Conservation (phyloP, 2,888 invertebrate genomes). For the Drosophila niveifrons region DNA sequence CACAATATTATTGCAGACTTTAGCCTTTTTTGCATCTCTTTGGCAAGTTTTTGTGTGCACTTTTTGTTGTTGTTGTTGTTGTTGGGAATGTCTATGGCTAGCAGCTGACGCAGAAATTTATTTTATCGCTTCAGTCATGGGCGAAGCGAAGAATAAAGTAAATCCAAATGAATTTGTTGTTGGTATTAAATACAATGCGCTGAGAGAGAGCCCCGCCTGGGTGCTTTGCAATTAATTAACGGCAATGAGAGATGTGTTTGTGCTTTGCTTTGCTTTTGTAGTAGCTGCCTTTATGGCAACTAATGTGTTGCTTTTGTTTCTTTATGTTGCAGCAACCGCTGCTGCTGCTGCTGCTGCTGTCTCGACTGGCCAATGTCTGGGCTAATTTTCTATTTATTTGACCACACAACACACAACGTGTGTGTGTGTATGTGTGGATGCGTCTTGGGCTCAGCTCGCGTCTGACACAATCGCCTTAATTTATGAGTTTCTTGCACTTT, state of each 20-base stretch:
- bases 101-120: slow-evolving; percentile 47
- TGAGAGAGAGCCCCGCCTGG: slow-evolving; percentile 57
- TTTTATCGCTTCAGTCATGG: slow-evolving; percentile 44
- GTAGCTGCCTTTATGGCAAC: slow-evolving; percentile 68
- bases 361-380: slow-evolving; percentile 67
- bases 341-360: slow-evolving; percentile 49
- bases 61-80: not conserved
- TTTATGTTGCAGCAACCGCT: slow-evolving; percentile 65
- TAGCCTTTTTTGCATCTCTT: slow-evolving; percentile 14
- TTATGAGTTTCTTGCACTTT: slow-evolving; percentile 80
- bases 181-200: slow-evolving; percentile 39
- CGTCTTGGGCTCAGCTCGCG: slow-evolving; percentile 21
- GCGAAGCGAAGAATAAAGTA: slow-evolving; percentile 32
- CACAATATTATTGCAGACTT: slow-evolving; percentile 5
- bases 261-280: slow-evolving; percentile 45
- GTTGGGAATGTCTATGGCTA: slow-evolving; percentile 1
- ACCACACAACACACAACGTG: slow-evolving; percentile 60
- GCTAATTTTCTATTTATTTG: slow-evolving; percentile 81
- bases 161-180: slow-evolving; percentile 47
- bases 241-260: slow-evolving; percentile 72
- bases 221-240: slow-evolving; percentile 76
- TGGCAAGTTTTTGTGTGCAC: slow-evolving; percentile 1
- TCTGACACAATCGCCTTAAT: slow-evolving; percentile 57
- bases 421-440: slow-evolving; percentile 25
- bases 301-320: slow-evolving; percentile 73